Evolutionary conservation across 2,113 vertebrate species (phyloP).

Genomic region (Cardinalis cardinalis): DNA sequence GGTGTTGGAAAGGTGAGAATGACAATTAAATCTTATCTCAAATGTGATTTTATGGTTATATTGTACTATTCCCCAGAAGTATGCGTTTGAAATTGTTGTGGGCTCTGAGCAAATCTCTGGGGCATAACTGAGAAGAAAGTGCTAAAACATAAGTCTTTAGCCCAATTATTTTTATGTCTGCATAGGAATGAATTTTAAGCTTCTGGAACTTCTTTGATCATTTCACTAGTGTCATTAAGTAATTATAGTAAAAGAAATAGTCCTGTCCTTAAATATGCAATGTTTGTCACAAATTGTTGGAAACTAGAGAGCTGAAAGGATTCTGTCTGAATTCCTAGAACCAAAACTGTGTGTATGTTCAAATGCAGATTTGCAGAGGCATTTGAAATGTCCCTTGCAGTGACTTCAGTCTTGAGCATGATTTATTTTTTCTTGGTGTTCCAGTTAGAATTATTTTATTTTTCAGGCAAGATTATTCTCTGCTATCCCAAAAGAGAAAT

Average conservation of each 20-base stretch:
- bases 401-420: neutral
- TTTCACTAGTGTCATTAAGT: constrained; percentile 32
- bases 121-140: constrained; percentile 77
- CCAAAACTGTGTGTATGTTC: neutral
- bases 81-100: constrained; percentile 76
- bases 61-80: constrained; percentile 75
- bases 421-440: neutral
- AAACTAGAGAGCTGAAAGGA: constrained; percentile 21
- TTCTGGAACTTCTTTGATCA: constrained; percentile 58
- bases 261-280: neutral
- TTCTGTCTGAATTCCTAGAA: neutral
- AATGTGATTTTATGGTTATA: constrained; percentile 84
- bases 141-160: constrained; percentile 78
- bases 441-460: neutral
- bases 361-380: neutral
- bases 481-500: constrained; percentile 13
- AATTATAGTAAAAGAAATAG: constrained; percentile 24
- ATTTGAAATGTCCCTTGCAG: neutral
- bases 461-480: neutral
- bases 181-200: constrained; percentile 71
- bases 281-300: neutral
- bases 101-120: constrained; percentile 70
- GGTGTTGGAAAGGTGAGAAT: constrained; percentile 81
- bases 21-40: constrained; percentile 87
- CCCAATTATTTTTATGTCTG: constrained; percentile 78